Evolutionary conservation across 2,113 vertebrate genomes (phyloP), one percentile per base, ranked within the genome.

Genomic region (Otolemur garnettii): DNA sequence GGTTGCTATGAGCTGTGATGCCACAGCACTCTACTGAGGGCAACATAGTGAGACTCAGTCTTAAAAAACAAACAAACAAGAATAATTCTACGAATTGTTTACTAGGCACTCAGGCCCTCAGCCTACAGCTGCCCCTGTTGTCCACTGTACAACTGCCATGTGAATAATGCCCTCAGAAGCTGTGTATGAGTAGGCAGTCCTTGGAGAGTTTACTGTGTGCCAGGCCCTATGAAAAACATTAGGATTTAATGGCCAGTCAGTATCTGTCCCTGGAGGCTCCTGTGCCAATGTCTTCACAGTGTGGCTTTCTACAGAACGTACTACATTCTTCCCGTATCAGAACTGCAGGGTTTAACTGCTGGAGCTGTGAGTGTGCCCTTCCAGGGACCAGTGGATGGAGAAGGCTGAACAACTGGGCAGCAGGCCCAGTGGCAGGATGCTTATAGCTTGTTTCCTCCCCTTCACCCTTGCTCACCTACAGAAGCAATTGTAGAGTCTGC

Each of bases 401-500:
- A 14, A 28, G 72, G 90, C 38, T 38, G 12, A 13, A 0, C 28
- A 7, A 11, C 11, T 13, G 9, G 50, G 35, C 59, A 17, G 0
- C 9, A 7, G 33, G 53, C 2, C 38, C 19, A 12, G 18, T 3
- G 57, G 64, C 33, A 53, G 75, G 59, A 45, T 72, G 86, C 95
- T 78, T n/a, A 74, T 28, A 0, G 0, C 53, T 10, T 11, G 38
- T 30, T 1, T 62, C 88, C 87, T 88, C 38, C 81, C 57, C 53
- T 35, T 5, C 33, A 19, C 57, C 81, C 79, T 85, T n/a, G 1
- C 19, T n/a, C 81, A 2, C 94, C 88, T 33, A 0, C 96, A 99
- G 99, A 99, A 93, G 98, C 97, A 30, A 99, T 99, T 4, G 98
- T 99, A 17, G 99, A 99, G 97, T 99, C 99, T 0, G 99, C 99